These are phyloP conservation scores for Cinclus cinclus DNA, from an alignment of 2,113 vertebrate species.

Conservation along the genomic window DNA sequence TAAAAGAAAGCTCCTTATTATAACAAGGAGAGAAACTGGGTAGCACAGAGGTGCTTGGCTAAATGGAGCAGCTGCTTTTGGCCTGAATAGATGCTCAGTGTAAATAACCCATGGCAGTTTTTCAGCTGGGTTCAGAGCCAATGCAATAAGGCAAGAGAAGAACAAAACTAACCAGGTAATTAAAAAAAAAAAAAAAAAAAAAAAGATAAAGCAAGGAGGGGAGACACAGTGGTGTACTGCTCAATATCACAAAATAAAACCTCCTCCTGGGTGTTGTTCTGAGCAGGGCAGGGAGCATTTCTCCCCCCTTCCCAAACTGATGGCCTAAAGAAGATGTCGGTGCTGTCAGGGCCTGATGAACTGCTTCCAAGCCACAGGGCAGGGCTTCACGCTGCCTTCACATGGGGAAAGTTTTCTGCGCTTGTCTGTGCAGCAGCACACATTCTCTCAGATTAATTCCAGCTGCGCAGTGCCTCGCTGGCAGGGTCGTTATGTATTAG, in stretches of 20 bases:
- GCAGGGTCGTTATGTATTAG: slow-evolving; percentile 25
- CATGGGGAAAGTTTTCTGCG: slow-evolving; percentile 41
- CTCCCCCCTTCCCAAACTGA: neutral
- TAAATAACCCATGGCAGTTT: neutral
- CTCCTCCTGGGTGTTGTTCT: neutral
- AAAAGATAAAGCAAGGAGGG: no score
- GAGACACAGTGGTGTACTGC: no score
- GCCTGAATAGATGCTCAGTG: neutral
- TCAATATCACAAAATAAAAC: neutral
- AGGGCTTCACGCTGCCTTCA: slow-evolving; percentile 67
- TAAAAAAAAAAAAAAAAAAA: neutral
- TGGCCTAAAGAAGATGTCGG: slow-evolving; percentile 45
- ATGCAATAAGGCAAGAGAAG: neutral
- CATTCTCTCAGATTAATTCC: slow-evolving; percentile 69
- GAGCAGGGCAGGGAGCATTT: neutral
- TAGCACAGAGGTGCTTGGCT: slow-evolving; percentile 7
- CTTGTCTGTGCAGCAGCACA: slow-evolving; percentile 51
- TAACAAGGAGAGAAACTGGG: neutral
- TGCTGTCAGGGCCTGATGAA: slow-evolving; percentile 63
- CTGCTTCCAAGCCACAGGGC: slow-evolving; percentile 72
- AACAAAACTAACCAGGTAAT: neutral
- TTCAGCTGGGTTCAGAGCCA: neutral
- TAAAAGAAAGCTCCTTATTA: slow-evolving; percentile 36
- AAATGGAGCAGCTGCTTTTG: slow-evolving; percentile 38
- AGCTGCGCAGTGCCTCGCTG: slow-evolving; percentile 63